Percentiles rank a stretch among this genome's conserved stretches.
phyloP scores from a whole-genome alignment of 2,113 vertebrate species.

The Microtus pennsylvanicus region DNA sequence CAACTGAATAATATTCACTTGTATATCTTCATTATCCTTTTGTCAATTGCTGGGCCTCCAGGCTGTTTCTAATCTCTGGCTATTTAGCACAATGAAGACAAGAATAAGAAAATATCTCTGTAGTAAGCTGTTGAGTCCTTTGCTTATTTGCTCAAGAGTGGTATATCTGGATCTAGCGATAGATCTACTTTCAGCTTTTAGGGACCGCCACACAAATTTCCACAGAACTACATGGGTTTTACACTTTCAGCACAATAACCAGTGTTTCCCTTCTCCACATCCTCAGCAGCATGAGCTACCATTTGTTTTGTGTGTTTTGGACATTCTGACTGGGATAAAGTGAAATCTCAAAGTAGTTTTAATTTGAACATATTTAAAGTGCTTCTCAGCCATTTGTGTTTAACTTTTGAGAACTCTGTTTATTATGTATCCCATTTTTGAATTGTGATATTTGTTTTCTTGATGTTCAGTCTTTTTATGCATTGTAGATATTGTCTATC shows the following conservation, averaged over 20 bases:
- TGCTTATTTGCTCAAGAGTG: background rate
- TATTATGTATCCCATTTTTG: background rate
- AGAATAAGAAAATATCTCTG: background rate
- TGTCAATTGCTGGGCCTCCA: background rate
- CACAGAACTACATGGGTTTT: background rate
- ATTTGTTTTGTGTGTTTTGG: no score
- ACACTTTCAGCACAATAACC: background rate
- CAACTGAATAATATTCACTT: background rate
- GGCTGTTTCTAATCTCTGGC: background rate
- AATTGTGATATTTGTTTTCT: background rate
- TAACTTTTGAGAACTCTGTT: background rate
- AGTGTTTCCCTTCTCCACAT: background rate
- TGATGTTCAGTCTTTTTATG: background rate
- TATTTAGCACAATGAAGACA: background rate
- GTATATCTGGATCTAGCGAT: background rate
- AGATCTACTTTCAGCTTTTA: background rate
- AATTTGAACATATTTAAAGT: no score
- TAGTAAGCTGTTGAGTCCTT: background rate
- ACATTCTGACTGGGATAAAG: no score
- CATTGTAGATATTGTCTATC: background rate
- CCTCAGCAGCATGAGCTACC: no score
- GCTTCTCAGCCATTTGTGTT: no score
- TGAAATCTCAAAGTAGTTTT: no score
- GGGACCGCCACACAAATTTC: background rate
- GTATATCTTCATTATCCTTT: background rate